Conservation (phyloP, 2,797 vertebrate genomes). For the Rhinophrynus dorsalis region DNA sequence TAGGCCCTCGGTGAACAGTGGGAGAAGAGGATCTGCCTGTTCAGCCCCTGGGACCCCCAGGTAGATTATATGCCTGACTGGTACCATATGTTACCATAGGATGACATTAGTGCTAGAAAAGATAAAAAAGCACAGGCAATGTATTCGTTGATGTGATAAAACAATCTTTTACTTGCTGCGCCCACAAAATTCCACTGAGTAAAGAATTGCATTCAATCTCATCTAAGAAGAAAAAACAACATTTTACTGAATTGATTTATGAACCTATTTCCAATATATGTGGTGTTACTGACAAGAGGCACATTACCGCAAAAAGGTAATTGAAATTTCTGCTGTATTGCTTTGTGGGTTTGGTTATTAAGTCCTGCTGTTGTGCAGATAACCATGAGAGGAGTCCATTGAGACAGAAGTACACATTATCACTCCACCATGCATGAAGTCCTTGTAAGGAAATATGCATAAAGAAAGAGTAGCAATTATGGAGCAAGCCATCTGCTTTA, state of each 20-base stretch:
- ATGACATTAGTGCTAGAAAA: conserved; percentile 29
- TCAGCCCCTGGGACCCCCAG: conserved; percentile 46
- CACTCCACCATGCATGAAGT: background rate
- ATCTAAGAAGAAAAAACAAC: background rate
- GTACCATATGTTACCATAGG: conserved; percentile 42
- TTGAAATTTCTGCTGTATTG: conserved; percentile 15
- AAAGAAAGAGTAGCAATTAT: no score
- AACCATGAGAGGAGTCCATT: conserved; percentile 3
- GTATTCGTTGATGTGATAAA: conserved; percentile 5
- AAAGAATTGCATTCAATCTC: conserved; percentile 18
- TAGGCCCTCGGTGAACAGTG: conserved; percentile 46
- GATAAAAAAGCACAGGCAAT: background rate
- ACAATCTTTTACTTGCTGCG: conserved; percentile 28
- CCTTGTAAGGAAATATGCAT: no score
- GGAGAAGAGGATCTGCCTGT: conserved; percentile 46
- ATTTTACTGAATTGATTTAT: conserved; percentile 40
- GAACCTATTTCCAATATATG: conserved; percentile 45
- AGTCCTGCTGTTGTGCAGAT: conserved; percentile 20
- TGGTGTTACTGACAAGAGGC: conserved; percentile 49
- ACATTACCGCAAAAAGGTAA: conserved; percentile 40
- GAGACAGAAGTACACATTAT: conserved; percentile 19
- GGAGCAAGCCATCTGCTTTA: no score
- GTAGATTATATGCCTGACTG: conserved; percentile 51
- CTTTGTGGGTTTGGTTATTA: conserved; percentile 12
- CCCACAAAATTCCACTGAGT: conserved; percentile 14